These are phyloP conservation scores for Chymomyza procnemis DNA, from an alignment of 2,888 invertebrate genomes.

Conservation along the genomic window DNA sequence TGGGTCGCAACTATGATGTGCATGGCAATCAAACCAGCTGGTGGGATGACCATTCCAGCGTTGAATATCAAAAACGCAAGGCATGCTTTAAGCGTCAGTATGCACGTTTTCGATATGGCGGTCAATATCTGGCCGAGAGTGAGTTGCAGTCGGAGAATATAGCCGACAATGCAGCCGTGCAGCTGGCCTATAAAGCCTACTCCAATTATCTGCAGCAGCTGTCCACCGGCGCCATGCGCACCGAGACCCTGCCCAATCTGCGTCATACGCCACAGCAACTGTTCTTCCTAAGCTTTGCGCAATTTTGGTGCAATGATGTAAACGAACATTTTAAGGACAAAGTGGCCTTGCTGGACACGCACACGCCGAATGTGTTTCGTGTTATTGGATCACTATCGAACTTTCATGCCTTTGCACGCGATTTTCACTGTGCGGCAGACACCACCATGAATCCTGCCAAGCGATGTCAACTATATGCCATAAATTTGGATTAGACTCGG, in stretches of 20 bases:
- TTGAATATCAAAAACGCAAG: constrained; percentile 57
- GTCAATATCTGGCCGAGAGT: constrained; percentile 59
- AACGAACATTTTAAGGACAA: constrained; percentile 62
- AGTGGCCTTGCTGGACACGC: constrained; percentile 55
- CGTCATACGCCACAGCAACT: constrained; percentile 63
- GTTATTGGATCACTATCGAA: constrained; percentile 72
- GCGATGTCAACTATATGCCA: constrained; percentile 68
- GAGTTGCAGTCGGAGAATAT: constrained; percentile 72
- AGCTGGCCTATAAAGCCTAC: constrained; percentile 72
- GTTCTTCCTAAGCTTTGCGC: constrained; percentile 74
- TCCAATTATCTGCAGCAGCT: constrained; percentile 51
- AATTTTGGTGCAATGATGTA: constrained; percentile 71
- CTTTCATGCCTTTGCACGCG: constrained; percentile 59
- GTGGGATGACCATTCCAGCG: constrained; percentile 66
- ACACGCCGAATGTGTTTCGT: constrained; percentile 62
- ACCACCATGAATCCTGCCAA: constrained; percentile 61
- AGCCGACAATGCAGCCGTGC: constrained; percentile 75
- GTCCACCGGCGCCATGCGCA: constrained; percentile 26
- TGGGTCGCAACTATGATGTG: constrained; percentile 51
- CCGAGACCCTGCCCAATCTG: constrained; percentile 67
- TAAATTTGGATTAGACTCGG: constrained; percentile 8
- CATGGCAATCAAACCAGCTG: constrained; percentile 41
- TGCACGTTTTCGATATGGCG: constrained; percentile 59
- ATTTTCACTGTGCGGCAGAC: constrained; percentile 60
- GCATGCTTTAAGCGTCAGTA: constrained; percentile 73